Conservation (phyloP, 2,113 vertebrate species). For the Hypocryptadius cinnamomeus region DNA sequence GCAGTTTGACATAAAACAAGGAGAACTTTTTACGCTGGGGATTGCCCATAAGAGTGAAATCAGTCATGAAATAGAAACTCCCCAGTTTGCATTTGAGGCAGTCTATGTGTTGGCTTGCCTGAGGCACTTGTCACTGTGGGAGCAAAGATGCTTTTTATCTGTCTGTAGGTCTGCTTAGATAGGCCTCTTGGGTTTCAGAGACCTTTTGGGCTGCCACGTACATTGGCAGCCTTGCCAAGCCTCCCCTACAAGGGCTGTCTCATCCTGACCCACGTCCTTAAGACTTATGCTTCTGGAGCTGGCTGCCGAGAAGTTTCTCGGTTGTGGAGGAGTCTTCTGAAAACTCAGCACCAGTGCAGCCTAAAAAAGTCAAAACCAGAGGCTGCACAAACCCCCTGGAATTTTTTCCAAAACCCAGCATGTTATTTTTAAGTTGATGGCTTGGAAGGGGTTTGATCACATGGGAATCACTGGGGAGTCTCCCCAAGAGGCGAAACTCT, state of each 20-base stretch:
- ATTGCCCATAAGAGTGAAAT: slow-evolving; percentile 38
- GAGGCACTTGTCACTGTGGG: neutral
- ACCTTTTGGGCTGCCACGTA: neutral
- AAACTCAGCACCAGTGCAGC: neutral
- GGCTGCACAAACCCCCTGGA: neutral
- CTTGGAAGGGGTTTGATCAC: slow-evolving; percentile 32
- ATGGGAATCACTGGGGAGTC: neutral
- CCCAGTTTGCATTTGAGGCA: neutral
- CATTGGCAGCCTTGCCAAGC: neutral
- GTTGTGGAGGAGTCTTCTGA: neutral
- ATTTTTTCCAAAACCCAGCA: slow-evolving; percentile 30
- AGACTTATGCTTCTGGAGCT: neutral
- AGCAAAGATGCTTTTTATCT: neutral
- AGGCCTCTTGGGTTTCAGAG: neutral
- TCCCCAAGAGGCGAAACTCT: neutral
- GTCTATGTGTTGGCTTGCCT: neutral
- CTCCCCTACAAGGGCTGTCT: neutral
- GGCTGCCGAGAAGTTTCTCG: neutral
- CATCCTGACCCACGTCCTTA: neutral
- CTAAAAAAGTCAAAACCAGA: slow-evolving; percentile 7
- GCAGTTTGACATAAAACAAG: neutral
- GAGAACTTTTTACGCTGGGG: slow-evolving; percentile 3
- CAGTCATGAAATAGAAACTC: neutral
- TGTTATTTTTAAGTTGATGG: slow-evolving; percentile 47
- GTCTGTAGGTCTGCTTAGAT: neutral